These are phyloP conservation scores for Gibbula magus DNA, from an alignment of 2,888 invertebrate genomes.

Conservation along the genomic window DNA sequence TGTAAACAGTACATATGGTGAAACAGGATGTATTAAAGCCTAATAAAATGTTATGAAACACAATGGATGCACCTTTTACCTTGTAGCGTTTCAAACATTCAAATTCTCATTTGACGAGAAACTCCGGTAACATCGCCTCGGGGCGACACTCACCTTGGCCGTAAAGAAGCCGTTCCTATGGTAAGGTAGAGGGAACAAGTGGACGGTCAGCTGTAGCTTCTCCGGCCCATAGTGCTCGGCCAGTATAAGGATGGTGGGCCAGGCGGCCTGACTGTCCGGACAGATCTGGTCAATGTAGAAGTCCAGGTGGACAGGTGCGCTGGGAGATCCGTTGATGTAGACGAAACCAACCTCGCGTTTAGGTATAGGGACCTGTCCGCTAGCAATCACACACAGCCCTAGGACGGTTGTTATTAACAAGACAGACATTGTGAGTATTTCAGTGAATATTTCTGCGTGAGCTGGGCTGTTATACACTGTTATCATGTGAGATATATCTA, in stretches of 20 bases:
- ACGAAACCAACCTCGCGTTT: conserved; percentile 58
- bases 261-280: conserved; percentile 58
- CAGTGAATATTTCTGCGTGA: neutral
- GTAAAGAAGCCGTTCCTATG: conserved; percentile 63
- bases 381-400: neutral
- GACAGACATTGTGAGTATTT: neutral
- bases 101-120: no score
- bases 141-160: conserved; percentile 53
- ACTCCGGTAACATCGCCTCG: no score
- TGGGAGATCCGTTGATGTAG: conserved; percentile 46
- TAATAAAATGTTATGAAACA: no score
- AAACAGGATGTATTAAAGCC: no score
- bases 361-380: conserved; percentile 54
- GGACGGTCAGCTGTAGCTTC: conserved; percentile 51
- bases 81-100: no score
- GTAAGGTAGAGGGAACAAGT: conserved; percentile 68
- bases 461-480: neutral
- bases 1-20: no score
- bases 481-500: neutral
- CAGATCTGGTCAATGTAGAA: conserved; percentile 65
- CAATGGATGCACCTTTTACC: no score
- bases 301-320: conserved; percentile 57
- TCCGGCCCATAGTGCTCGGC: conserved; percentile 56
- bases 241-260: conserved; percentile 54
- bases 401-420: neutral